Percentiles rank a stretch among this genome's conserved stretches.
Evolutionary conservation across 2,797 vertebrate species (phyloP).

Genomic region (Epinephelus awoara): DNA sequence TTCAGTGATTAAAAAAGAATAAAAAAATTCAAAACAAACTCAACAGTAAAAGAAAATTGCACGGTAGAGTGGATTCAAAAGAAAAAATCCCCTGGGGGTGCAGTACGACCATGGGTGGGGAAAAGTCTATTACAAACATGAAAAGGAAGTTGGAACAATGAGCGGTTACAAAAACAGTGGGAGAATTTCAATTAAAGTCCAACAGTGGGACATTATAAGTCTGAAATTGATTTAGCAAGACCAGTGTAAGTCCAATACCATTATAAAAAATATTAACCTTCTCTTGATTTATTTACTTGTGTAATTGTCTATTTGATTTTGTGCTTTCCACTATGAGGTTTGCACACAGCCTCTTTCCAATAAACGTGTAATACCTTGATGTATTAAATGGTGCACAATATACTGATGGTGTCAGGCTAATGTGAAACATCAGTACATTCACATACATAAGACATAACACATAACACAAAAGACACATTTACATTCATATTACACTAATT

Average conservation of each 20-base stretch:
- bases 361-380: too few relatives aligned
- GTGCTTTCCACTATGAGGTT: too few relatives aligned
- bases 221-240: not conserved
- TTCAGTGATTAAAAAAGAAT: not conserved
- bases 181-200: not conserved
- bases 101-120: slow-evolving; percentile 3
- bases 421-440: too few relatives aligned
- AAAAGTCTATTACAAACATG: slow-evolving; percentile 27
- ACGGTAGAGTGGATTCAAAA: slow-evolving; percentile 27
- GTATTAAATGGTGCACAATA: too few relatives aligned
- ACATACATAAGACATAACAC: too few relatives aligned
- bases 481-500: too few relatives aligned
- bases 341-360: too few relatives aligned
- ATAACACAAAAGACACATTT: too few relatives aligned
- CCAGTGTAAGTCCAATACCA: not conserved
- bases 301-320: too few relatives aligned
- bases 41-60: slow-evolving; percentile 4
- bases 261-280: not conserved
- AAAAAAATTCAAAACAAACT: slow-evolving; percentile 15
- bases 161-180: slow-evolving; percentile 4
- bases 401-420: too few relatives aligned
- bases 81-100: not conserved
- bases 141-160: slow-evolving; percentile 30
- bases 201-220: not conserved
- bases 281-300: too few relatives aligned